Percentiles rank a stretch among this genome's conserved stretches.
phyloP scores from a whole-genome alignment of 2,888 invertebrate species.

The Cheilosia scutellata region DNA sequence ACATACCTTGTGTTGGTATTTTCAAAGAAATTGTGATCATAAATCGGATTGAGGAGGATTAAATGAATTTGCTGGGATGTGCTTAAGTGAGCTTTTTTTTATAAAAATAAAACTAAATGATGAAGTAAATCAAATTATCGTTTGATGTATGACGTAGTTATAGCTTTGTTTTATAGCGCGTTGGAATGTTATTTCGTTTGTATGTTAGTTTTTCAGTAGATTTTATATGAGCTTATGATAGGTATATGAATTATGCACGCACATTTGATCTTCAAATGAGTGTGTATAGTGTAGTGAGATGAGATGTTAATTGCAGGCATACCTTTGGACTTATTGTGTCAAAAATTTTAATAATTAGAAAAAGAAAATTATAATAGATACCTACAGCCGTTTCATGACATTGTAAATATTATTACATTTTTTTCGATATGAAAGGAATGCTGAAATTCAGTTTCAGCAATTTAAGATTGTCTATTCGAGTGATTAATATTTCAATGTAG shows the following conservation, averaged over 20 bases:
- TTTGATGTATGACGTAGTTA: constrained; percentile 53
- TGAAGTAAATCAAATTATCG: constrained; percentile 53
- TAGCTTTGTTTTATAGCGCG: constrained; percentile 6
- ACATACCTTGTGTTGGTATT: constrained; percentile 5
- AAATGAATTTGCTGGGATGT: constrained; percentile 58
- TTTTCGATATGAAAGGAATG: too few relatives aligned
- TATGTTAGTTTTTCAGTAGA: neutral
- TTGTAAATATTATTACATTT: too few relatives aligned
- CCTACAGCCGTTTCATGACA: too few relatives aligned
- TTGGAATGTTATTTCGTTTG: constrained; percentile 3
- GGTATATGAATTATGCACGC: too few relatives aligned
- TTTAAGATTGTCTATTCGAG: too few relatives aligned
- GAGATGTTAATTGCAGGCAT: neutral
- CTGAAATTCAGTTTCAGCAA: too few relatives aligned
- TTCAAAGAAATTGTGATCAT: constrained; percentile 51
- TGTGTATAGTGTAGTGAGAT: neutral
- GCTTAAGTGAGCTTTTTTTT: constrained; percentile 20
- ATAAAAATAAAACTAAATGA: constrained; percentile 38
- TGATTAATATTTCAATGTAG: too few relatives aligned
- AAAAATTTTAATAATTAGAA: too few relatives aligned
- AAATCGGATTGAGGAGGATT: constrained; percentile 68
- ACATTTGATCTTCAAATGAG: too few relatives aligned
- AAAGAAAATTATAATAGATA: too few relatives aligned
- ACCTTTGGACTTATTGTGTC: neutral
- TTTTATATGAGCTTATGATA: neutral